Conservation (phyloP, 1,140 invertebrate genomes). For the Penaeus chinensis region DNA sequence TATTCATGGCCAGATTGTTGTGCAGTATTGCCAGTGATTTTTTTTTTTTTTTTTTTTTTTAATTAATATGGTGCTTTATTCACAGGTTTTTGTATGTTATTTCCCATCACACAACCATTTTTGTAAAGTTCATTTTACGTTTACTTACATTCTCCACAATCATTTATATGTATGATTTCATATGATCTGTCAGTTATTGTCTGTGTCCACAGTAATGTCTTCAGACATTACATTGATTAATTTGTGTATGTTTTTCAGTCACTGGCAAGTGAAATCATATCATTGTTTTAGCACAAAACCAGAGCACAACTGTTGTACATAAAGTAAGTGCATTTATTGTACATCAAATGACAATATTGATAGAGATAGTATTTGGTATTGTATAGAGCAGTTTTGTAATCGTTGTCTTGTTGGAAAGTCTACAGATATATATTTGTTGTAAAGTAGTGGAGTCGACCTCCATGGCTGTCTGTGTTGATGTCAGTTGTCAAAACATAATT, state of each 20-base stretch:
- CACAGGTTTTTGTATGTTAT: too few species aligned
- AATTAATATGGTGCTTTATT: too few species aligned
- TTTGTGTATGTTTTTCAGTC: background rate
- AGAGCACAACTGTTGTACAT: slow-evolving; percentile 5
- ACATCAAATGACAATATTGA: slow-evolving; percentile 35
- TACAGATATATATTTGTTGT: slow-evolving; percentile 50
- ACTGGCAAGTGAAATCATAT: slow-evolving; percentile 44
- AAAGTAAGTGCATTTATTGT: slow-evolving; percentile 46
- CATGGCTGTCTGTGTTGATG: slow-evolving; percentile 35
- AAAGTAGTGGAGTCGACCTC: slow-evolving; percentile 17
- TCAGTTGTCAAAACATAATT: slow-evolving; percentile 20
- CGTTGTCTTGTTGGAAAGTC: slow-evolving; percentile 58
- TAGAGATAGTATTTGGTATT: slow-evolving; percentile 38
- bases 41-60: too few species aligned
- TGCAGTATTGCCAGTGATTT: too few species aligned
- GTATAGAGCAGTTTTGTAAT: slow-evolving; percentile 57
- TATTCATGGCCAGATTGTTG: too few species aligned
- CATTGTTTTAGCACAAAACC: slow-evolving; percentile 27
- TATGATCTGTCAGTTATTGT: background rate
- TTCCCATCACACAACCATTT: too few species aligned
- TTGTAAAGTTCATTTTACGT: too few species aligned
- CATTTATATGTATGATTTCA: too few species aligned
- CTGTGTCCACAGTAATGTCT: background rate
- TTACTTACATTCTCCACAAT: too few species aligned
- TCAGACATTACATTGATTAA: background rate